Evolutionary conservation across 2,888 invertebrate genomes (phyloP).

Genomic region (Lepidochitona cinerea): DNA sequence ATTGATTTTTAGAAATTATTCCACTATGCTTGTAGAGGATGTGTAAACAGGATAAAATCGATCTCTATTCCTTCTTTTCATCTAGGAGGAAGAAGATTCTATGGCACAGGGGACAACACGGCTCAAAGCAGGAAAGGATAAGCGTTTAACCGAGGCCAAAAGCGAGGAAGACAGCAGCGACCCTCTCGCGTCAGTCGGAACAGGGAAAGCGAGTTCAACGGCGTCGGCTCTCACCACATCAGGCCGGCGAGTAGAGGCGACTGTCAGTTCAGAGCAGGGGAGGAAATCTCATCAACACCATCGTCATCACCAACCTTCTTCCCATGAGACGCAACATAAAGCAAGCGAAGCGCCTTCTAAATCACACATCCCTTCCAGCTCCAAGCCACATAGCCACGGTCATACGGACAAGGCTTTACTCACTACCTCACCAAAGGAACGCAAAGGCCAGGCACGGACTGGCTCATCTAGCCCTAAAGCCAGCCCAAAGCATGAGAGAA

Average conservation of each 20-base stretch:
- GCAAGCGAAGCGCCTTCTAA: background rate
- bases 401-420: background rate
- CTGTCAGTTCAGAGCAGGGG: slow-evolving; percentile 12
- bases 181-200: slow-evolving; percentile 1
- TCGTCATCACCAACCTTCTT: background rate
- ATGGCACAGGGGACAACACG: slow-evolving; percentile 58
- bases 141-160: slow-evolving; percentile 17
- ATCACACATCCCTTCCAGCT: background rate
- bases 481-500: background rate
- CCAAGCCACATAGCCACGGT: background rate
- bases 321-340: background rate
- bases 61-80: background rate
- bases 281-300: slow-evolving; percentile 9
- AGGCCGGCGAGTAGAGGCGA: background rate
- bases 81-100: slow-evolving; percentile 52
- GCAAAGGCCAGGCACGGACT: background rate
- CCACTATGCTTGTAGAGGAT: background rate
- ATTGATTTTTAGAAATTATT: background rate
- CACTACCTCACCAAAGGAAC: slow-evolving; percentile 3
- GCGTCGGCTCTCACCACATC: slow-evolving; percentile 6
- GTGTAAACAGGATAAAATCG: background rate
- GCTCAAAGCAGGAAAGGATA: slow-evolving; percentile 41
- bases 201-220: slow-evolving; percentile 5
- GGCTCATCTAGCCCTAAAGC: slow-evolving; percentile 1
- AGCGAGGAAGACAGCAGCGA: slow-evolving; percentile 33